These are phyloP conservation scores for human (Homo sapiens) DNA, from an alignment of 2,113 vertebrate genomes.

Conservation along the genomic window DNA sequence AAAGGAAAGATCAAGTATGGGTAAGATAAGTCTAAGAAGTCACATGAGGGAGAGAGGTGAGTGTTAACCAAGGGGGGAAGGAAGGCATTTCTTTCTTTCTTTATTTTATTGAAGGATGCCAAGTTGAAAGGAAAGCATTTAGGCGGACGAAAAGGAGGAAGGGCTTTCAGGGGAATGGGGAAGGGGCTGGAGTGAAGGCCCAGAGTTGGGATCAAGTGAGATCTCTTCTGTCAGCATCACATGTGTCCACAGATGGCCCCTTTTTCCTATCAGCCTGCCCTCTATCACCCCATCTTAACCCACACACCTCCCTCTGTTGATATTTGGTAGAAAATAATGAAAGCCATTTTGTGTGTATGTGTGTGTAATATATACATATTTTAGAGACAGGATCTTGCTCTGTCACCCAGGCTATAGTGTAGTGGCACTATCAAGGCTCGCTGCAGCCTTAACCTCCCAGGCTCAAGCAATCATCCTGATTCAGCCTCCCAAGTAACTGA, in stretches of 20 bases:
- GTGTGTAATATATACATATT: no score
- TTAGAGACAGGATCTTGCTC: neutral
- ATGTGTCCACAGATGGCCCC: neutral
- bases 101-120: no score
- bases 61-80: neutral
- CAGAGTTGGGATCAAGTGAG: neutral
- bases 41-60: neutral
- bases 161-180: rapidly evolving
- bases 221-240: neutral
- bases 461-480: neutral
- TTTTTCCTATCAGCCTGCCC: neutral
- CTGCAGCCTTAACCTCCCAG: neutral
- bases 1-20: neutral
- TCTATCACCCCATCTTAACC: neutral
- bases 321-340: neutral
- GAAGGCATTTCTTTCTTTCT: neutral
- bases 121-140: neutral
- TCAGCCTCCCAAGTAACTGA: neutral
- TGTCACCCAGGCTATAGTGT: neutral
- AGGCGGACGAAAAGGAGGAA: no score
- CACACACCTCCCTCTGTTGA: neutral
- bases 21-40: neutral
- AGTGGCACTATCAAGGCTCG: neutral
- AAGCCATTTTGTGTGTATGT: neutral
- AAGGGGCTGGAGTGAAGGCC: no score